Base-by-base conservation (phyloP, 2,888 invertebrate genomes). In the Synanthedon andrenaeformis region DNA sequence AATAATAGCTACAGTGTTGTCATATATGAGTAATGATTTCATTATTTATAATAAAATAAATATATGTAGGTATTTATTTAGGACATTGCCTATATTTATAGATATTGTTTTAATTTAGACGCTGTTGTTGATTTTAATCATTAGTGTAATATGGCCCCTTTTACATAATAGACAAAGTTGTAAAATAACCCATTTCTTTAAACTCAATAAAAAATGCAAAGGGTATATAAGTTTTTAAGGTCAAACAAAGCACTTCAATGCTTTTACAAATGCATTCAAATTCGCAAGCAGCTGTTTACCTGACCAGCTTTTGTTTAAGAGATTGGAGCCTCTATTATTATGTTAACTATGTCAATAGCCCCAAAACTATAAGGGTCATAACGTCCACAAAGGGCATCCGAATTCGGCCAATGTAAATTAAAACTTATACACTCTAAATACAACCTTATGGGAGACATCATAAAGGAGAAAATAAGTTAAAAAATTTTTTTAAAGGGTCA, bases 261-360 rank as follows among this genome's bases (percentile, higher is more conserved):
- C 54, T 54, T 35, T 45, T 45, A 45, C 45, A 45, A 45, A 45
- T 45, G 45, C 45, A 45, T 45, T 45, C 49, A 49, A 56, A 62
- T 57, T 56, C 52, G 41, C 59, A 52, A 51, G 68, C 80, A 80
- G 74, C 77, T 81, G 81, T 62, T 64, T 75, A 74, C 76, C 76
- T 79, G 77, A 68, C 66, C 67, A 61, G 49, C 60, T 55, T 58
- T 70, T 68, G 65, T 70, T 63, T 68, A 63, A 49, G 19, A 23
- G 14, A 12, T 45, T 45, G 6, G 45, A 13, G n/a, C 45, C 23
- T 17, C 17, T 17, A 49, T 49, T 49, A 49, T 49, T 49, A 49
- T 23, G 23, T 17, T 19, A 51, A n/a, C 41, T 17, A 53, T 52
- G 10, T 50, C 48, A 54, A 56, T 54, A 52, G 48, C 41, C 51